phyloP scores from a whole-genome alignment of 2,113 vertebrate genomes.

The Triplophysa rosa region DNA sequence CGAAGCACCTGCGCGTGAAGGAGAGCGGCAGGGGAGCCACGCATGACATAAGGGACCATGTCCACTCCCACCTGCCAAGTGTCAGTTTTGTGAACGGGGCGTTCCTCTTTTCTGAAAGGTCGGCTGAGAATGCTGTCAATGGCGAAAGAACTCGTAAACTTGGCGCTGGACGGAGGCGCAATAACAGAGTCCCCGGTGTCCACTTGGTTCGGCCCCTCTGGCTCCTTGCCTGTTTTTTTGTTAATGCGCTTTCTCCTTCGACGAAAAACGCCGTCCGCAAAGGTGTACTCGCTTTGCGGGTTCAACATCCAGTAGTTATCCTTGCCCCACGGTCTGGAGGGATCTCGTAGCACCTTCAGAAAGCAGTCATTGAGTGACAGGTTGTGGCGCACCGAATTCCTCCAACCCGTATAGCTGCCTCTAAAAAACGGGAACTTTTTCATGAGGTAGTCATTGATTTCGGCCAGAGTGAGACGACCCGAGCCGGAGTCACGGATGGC shows the following conservation, averaged over 20 bases:
- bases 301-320: conserved; percentile 99
- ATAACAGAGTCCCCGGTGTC: conserved; percentile 6
- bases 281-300: conserved; percentile 94
- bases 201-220: conserved; percentile 46
- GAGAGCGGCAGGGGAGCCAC: conserved; percentile 58
- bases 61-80: conserved; percentile 66
- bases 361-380: conserved; percentile 94
- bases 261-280: conserved; percentile 92
- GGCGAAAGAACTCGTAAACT: conserved; percentile 89
- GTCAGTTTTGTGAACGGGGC: neutral
- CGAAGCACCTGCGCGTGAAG: conserved; percentile 55
- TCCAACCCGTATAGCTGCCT: conserved; percentile 94
- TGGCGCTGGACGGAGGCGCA: conserved; percentile 58
- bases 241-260: conserved; percentile 88
- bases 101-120: conserved; percentile 77
- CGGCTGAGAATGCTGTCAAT: conserved; percentile 91
- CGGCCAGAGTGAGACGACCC: conserved; percentile 89
- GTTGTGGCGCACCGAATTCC: conserved; percentile 94
- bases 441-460: conserved; percentile 97
- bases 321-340: conserved; percentile 93
- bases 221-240: conserved; percentile 62
- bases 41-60: conserved; percentile 55
- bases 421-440: conserved; percentile 93
- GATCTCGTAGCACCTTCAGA: conserved; percentile 91
- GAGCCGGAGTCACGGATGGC: conserved; percentile 88